A percentile compares a stretch with the other conserved stretches of the same genome.
Conservation (phyloP, 1,140 invertebrate genomes). For the Halotydeus destructor region DNA sequence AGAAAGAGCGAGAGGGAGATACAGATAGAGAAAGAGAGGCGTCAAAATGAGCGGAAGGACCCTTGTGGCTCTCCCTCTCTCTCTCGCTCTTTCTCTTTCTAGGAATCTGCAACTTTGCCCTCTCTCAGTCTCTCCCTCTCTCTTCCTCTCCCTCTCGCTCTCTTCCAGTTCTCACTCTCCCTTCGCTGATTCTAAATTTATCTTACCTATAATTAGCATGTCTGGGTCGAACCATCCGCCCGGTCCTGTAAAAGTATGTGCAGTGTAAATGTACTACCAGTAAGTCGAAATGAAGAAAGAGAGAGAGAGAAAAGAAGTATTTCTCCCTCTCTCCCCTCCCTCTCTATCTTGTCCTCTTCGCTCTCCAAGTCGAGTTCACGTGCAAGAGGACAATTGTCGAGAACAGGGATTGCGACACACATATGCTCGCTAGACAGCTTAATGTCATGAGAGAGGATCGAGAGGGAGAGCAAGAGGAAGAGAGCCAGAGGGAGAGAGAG, state of each 20-base stretch:
- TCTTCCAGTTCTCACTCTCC: too few relatives aligned
- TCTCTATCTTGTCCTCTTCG: too few relatives aligned
- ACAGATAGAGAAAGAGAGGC: neutral
- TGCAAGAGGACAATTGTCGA: too few relatives aligned
- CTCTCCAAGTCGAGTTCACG: too few relatives aligned
- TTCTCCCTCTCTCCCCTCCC: too few relatives aligned
- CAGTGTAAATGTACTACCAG: too few relatives aligned
- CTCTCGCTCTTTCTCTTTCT: neutral
- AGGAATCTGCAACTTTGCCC: neutral
- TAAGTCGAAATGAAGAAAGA: too few relatives aligned
- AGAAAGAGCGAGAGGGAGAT: neutral
- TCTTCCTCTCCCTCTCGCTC: too few relatives aligned
- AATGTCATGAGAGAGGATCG: neutral
- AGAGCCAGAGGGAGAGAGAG: neutral
- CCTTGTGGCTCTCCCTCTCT: neutral
- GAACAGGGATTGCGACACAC: neutral
- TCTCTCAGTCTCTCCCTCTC: slow-evolving; percentile 1
- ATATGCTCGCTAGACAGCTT: neutral
- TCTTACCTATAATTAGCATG: slow-evolving; percentile 26
- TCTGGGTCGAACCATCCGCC: slow-evolving; percentile 34
- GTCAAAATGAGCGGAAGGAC: neutral
- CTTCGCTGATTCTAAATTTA: too few relatives aligned
- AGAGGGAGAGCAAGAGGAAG: neutral
- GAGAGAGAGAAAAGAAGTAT: too few relatives aligned
- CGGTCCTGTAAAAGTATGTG: slow-evolving; percentile 28